A percentile compares a stretch with the other conserved stretches of the same genome.
phyloP scores from a whole-genome alignment of 2,797 vertebrate species.

The Emys orbicularis region DNA sequence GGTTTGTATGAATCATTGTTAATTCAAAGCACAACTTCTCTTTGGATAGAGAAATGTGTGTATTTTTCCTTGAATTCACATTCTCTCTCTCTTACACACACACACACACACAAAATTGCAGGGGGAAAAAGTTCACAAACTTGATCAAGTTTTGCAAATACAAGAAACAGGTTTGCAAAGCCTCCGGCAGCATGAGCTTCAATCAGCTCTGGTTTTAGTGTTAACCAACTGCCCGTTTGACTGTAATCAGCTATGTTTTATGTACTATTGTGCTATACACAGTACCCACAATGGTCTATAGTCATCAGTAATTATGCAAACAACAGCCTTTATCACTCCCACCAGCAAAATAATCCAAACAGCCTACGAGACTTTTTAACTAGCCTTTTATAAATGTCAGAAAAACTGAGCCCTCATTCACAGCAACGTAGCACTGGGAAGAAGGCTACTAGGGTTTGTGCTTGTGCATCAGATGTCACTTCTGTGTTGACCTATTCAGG shows the following conservation, averaged over 20 bases:
- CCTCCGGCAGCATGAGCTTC: neutral
- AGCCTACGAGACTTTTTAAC: neutral
- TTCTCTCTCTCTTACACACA: neutral
- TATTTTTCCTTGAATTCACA: neutral
- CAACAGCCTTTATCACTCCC: neutral
- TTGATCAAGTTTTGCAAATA: neutral
- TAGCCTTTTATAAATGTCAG: neutral
- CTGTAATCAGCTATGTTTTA: neutral
- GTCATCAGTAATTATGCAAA: slow-evolving; percentile 2
- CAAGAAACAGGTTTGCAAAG: neutral
- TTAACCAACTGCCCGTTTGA: neutral
- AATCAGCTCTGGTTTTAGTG: neutral
- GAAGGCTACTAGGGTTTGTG: too few species aligned
- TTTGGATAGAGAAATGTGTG: neutral
- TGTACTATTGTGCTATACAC: neutral
- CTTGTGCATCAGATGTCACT: neutral
- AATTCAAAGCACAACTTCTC: neutral
- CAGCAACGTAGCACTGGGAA: too few species aligned
- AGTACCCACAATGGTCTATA: neutral
- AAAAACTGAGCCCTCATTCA: too few species aligned
- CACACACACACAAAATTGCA: neutral
- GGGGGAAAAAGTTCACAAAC: neutral
- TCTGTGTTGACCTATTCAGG: neutral
- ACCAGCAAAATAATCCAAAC: neutral
- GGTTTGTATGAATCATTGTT: neutral